These are phyloP conservation scores for Diacarnus erythraeanus DNA, from an alignment of 37 sponge, comb jelly and placozoan species.

Conservation along the genomic window DNA sequence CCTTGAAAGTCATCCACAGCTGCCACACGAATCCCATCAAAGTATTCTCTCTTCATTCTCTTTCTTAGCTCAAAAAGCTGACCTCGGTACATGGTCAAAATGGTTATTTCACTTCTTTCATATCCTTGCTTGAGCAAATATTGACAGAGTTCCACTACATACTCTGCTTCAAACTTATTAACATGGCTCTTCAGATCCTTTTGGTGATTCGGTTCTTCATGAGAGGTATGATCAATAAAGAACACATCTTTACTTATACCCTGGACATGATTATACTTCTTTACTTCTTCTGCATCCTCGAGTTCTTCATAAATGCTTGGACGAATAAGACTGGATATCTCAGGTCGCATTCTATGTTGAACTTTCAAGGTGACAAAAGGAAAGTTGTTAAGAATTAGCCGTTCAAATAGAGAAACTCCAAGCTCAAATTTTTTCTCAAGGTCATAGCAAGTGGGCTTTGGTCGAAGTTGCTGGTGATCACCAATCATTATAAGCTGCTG, in stretches of 20 bases:
- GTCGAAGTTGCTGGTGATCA: conserved; percentile 93
- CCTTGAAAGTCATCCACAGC: conserved; percentile 96
- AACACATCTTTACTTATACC: conserved; percentile 73
- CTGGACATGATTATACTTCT: conserved; percentile 36
- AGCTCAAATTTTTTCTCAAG: conserved; percentile 68
- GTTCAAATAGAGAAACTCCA: conserved; percentile 90
- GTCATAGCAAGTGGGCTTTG: conserved; percentile 73
- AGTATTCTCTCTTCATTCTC: conserved; percentile 37
- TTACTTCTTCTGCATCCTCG: conserved; percentile 35
- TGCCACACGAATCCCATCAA: conserved; percentile 75
- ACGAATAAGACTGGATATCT: conserved; percentile 70
- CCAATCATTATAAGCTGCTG: conserved; percentile 93
- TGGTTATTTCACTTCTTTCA: conserved; percentile 62
- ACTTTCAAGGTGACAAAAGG: background rate
- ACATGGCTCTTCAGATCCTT: conserved; percentile 46
- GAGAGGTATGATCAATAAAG: conserved; percentile 59
- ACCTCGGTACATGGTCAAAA: conserved; percentile 89
- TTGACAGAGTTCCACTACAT: conserved; percentile 56
- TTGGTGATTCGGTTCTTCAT: conserved; percentile 43
- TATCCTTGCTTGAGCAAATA: conserved; percentile 84
- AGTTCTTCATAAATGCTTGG: conserved; percentile 72
- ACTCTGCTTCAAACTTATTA: conserved; percentile 80
- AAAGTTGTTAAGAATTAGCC: conserved; percentile 53
- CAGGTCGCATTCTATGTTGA: conserved; percentile 94
- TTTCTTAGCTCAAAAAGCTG: conserved; percentile 74